phyloP scores from a whole-genome alignment of 2,888 invertebrate genomes.

The Lithophane semibrunnea region DNA sequence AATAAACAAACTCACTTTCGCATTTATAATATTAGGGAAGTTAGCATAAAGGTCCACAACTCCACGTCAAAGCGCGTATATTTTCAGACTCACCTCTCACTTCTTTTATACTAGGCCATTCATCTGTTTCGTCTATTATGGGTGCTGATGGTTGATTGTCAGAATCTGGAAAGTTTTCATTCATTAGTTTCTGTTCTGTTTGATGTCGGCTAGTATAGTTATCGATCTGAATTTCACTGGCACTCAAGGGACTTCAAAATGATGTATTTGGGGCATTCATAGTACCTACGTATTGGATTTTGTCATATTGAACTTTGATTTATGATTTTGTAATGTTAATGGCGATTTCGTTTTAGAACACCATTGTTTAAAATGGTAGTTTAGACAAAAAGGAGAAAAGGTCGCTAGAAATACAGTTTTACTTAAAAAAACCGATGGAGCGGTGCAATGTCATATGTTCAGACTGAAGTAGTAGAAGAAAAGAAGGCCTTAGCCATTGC shows the following conservation, averaged over 20 bases:
- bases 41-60: too few relatives aligned
- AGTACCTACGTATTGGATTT: not conserved
- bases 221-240: slow-evolving; percentile 14
- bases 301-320: not conserved
- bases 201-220: slow-evolving; percentile 16
- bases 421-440: too few relatives aligned
- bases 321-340: slow-evolving; percentile 8
- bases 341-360: not conserved
- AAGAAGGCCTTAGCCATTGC: not conserved
- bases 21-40: too few relatives aligned
- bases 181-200: slow-evolving; percentile 14
- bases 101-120: slow-evolving; percentile 88
- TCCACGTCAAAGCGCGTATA: too few relatives aligned
- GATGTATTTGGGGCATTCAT: slow-evolving; percentile 32
- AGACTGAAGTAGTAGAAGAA: not conserved
- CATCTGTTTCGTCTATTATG: slow-evolving; percentile 81
- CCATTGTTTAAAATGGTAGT: not conserved
- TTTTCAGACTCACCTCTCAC: slow-evolving; percentile 78
- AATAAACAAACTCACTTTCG: too few relatives aligned
- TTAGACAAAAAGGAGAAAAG: not conserved
- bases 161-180: slow-evolving; percentile 74
- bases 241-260: slow-evolving; percentile 22
- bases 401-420: too few relatives aligned
- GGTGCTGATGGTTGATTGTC: slow-evolving; percentile 80
- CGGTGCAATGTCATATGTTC: not conserved